Base-by-base conservation (phyloP, 2,797 vertebrate species). In the Cottoperca gobio region DNA sequence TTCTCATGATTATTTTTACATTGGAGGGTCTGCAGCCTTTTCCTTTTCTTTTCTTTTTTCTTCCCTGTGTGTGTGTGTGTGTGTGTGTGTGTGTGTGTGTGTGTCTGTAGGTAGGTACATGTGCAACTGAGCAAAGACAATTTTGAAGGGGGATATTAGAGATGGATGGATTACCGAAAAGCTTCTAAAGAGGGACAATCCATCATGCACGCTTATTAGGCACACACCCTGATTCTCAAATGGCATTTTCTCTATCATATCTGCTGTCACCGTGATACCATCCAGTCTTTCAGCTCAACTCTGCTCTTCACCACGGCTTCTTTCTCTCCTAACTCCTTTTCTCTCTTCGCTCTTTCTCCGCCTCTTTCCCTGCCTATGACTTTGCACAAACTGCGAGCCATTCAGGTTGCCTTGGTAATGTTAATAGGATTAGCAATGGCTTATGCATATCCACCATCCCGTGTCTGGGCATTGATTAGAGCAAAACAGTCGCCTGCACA, bases 381-480 rank as follows among this genome's bases (percentile, higher is more conserved):
- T 91, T 90, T 90, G 91, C 87, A 82, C 85, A 92, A 92, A 92
- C 86, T 79, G 82, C 73, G 5, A 86, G 87, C 85, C 91, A 91
- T 91, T 91, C 91, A 92, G 88, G 93, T 95, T 94, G 89, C 91
- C 93, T 89, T 91, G 92, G 93, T 87, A 88, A 94, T 93, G 93
- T 91, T 94, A 95, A 94, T 94, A 93, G 93, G 94, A 95, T 95
- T 95, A 94, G 90, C 78, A 63, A 79, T 88, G 88, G 89, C 91
- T 94, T 93, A 93, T 92, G 92, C 89, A 91, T 90, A 93, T 92
- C 89, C 90, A 88, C 90, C 90, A 82, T 92, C 89, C 91, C 81
- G 83, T 91, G 89, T 93, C 92, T 93, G 91, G 91, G 86, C 92
- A 91, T 92, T 93, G 91, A 94, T 94, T 93, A 93, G 86, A 92